A percentile compares a stretch with the other conserved stretches of the same genome.
Evolutionary conservation across 2,113 vertebrate species (phyloP).

Genomic region (Nanorana parkeri): DNA sequence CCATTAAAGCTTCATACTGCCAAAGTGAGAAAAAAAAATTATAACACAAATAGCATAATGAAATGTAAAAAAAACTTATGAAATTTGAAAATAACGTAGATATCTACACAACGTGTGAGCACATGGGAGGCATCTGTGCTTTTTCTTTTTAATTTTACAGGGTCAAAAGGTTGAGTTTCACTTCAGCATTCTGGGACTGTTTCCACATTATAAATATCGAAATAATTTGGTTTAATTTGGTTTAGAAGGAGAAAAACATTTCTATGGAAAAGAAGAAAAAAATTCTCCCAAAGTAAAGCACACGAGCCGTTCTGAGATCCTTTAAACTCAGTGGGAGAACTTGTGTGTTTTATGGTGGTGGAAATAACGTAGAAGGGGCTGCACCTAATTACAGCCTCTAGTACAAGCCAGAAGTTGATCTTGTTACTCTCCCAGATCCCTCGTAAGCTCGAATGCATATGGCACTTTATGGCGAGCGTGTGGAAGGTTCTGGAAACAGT

Average conservation of each 20-base stretch:
- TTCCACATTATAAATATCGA: conserved; percentile 13
- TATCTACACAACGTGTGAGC: too few species aligned
- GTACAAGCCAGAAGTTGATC: neutral
- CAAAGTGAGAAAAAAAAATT: too few species aligned
- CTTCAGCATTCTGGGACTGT: neutral
- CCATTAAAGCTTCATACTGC: too few species aligned
- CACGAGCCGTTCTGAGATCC: neutral
- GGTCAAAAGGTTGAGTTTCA: too few species aligned
- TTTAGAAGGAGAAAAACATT: neutral
- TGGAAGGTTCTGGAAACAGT: neutral
- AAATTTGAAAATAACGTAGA: too few species aligned
- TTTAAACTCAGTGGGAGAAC: conserved; percentile 38
- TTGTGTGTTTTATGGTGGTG: conserved; percentile 7
- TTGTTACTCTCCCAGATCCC: conserved; percentile 12
- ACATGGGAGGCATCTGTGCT: too few species aligned
- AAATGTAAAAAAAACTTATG: too few species aligned
- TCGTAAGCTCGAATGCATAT: conserved; percentile 17
- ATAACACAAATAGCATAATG: too few species aligned
- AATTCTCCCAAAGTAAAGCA: conserved; percentile 9
- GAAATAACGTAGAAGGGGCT: conserved; percentile 26
- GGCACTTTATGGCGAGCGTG: neutral
- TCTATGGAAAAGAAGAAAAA: conserved; percentile 17
- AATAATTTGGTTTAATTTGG: neutral
- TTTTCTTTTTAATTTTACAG: too few species aligned
- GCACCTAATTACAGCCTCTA: conserved; percentile 26